Evolutionary conservation across 1,140 invertebrate species (phyloP).

Genomic region (Pollicipes pollicipes): DNA sequence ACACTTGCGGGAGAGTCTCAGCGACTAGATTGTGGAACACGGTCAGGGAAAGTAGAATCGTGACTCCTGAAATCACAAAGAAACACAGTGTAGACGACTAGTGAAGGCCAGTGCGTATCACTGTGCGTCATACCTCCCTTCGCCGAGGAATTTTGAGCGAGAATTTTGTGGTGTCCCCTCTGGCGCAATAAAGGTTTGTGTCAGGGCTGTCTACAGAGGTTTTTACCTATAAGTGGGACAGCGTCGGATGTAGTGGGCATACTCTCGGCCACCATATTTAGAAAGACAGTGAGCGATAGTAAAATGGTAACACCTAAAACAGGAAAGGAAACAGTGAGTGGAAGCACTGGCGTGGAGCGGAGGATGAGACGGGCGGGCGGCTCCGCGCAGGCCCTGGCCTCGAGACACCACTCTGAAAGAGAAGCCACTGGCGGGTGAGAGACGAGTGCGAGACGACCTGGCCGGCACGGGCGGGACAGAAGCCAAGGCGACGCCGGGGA

Average conservation of each 20-base stretch:
- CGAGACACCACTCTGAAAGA: neutral
- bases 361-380: neutral
- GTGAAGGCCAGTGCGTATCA: neutral
- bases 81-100: neutral
- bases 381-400: no score
- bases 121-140: neutral
- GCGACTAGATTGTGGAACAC: slow-evolving; percentile 95
- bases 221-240: slow-evolving; percentile 76
- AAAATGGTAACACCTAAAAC: slow-evolving; percentile 46
- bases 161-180: neutral
- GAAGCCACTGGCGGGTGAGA: neutral
- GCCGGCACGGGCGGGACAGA: neutral
- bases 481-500: neutral
- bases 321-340: slow-evolving; percentile 13
- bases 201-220: neutral
- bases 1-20: slow-evolving; percentile 86
- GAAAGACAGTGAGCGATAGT: slow-evolving; percentile 51
- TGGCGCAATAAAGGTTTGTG: neutral
- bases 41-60: slow-evolving; percentile 98
- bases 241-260: slow-evolving; percentile 47
- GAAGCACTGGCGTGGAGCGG: neutral
- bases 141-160: neutral
- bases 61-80: slow-evolving; percentile 58
- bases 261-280: slow-evolving; percentile 43
- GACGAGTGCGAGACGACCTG: neutral